Base-by-base conservation (phyloP, 2,113 vertebrate species). In the Carlito syrichta region DNA sequence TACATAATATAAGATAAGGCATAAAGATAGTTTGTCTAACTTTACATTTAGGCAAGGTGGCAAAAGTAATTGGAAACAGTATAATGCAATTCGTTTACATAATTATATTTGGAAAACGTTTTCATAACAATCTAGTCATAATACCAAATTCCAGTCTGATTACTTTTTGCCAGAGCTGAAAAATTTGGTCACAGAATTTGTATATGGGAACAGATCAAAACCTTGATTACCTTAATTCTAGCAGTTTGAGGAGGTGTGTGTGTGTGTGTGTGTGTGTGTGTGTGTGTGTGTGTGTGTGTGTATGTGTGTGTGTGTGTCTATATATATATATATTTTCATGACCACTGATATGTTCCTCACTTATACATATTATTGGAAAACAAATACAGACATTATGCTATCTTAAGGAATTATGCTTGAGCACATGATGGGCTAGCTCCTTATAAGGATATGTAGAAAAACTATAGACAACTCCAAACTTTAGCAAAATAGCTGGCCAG, bases 41-140 rank as follows among this genome's bases (percentile, higher is more conserved):
- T 91, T 83, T 50, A 48, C 8, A 35, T 93, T 93, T 77, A 66
- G 6, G n/a, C 12, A 87, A 94, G 22, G 2, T 78, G 2, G 22
- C 16, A 54, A 83, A 86, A 43, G 0, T 81, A 87, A 69, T 66
- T 35, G n/a, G 40, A 71, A 38, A 1, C 63, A 84, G 22, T n/a
- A n/a, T 23, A 45, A 73, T 86, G 4, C 35, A 82, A 52, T 69
- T 83, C 94, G 58, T 25, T 63, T 88, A 71, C 60, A 83, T 13
- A 81, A 16, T 3, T 87, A 12, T 11, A 88, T 38, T 58, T 71
- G 19, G 6, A 54, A 89, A 23, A 43, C 3, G 60, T 0, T 0
- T 27, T 43, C 16, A 40, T 32, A 38, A 66, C 2, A 54, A 91
- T 43, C n/a, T 88, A 77, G 66, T 87, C n/a, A 96, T 92, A 77